These are phyloP conservation scores for Leptatherina wallacei DNA, from an alignment of 2,797 vertebrate species.

Conservation along the genomic window DNA sequence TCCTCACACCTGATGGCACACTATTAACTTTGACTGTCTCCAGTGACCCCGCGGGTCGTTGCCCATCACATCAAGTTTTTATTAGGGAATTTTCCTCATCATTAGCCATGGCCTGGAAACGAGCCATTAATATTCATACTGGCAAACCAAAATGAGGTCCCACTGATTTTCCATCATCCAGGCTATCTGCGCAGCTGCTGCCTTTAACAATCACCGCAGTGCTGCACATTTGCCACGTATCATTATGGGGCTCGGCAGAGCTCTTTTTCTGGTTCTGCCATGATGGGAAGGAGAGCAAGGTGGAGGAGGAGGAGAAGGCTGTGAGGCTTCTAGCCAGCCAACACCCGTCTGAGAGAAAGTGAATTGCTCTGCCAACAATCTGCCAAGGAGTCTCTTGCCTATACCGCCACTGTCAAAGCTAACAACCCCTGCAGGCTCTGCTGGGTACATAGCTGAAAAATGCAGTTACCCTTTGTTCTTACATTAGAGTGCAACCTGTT, in stretches of 20 bases:
- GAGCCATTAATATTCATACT: constrained; percentile 87
- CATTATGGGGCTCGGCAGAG: constrained; percentile 76
- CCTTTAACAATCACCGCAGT: constrained; percentile 73
- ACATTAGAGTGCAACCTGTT: constrained; percentile 65
- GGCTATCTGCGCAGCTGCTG: constrained; percentile 77
- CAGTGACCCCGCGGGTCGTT: constrained; percentile 85
- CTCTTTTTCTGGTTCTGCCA: constrained; percentile 52
- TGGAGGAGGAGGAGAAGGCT: constrained; percentile 46
- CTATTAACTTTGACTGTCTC: constrained; percentile 87
- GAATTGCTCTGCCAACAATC: constrained; percentile 73
- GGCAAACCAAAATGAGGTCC: constrained; percentile 78
- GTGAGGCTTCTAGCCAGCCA: constrained; percentile 63
- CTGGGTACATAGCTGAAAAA: constrained; percentile 73
- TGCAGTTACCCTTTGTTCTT: constrained; percentile 46
- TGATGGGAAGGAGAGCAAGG: constrained; percentile 61
- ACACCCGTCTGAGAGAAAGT: constrained; percentile 64
- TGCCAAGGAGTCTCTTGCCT: constrained; percentile 73
- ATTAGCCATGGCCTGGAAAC: constrained; percentile 85
- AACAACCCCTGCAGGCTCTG: constrained; percentile 74
- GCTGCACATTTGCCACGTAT: constrained; percentile 72
- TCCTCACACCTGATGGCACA: constrained; percentile 85
- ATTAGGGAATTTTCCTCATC: constrained; percentile 89
- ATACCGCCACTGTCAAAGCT: constrained; percentile 69
- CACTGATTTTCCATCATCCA: constrained; percentile 83
- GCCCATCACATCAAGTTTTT: constrained; percentile 88